A percentile compares a stretch with the other conserved stretches of the same genome.
Evolutionary conservation across 1,140 invertebrate genomes (phyloP).

Genomic region (Galleria mellonella): DNA sequence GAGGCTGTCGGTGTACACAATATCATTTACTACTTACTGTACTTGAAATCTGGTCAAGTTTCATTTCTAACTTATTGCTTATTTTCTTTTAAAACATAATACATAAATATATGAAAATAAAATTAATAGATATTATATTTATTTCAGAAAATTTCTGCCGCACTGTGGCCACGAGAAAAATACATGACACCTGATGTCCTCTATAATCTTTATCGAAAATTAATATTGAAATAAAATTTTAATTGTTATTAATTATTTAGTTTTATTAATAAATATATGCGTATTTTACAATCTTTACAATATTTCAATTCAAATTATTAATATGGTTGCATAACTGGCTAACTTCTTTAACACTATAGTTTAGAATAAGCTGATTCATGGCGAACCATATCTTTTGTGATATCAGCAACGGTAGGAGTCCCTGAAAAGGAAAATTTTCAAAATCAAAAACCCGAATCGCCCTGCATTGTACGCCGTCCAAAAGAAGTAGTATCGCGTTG

Average conservation of each 20-base stretch:
- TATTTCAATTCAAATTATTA: too few species aligned
- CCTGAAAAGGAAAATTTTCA: constrained; percentile 52
- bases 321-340: neutral
- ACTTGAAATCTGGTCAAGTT: too few species aligned
- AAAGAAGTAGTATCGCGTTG: too few species aligned
- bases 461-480: too few species aligned
- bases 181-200: constrained; percentile 55
- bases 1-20: too few species aligned
- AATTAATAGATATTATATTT: constrained; percentile 3
- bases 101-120: neutral
- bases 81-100: too few species aligned
- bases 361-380: constrained; percentile 80
- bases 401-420: constrained; percentile 77
- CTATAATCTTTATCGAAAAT: constrained; percentile 53
- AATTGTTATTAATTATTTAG: too few species aligned
- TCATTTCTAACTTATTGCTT: too few species aligned
- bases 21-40: too few species aligned
- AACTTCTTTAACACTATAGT: constrained; percentile 54
- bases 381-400: constrained; percentile 80
- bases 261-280: too few species aligned
- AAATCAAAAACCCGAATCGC: too few species aligned
- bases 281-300: too few species aligned
- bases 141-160: constrained; percentile 57
- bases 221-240: constrained; percentile 17
- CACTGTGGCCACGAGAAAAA: constrained; percentile 41